Base-by-base conservation (phyloP, 2,888 invertebrate species). In the Hyalella azteca region DNA sequence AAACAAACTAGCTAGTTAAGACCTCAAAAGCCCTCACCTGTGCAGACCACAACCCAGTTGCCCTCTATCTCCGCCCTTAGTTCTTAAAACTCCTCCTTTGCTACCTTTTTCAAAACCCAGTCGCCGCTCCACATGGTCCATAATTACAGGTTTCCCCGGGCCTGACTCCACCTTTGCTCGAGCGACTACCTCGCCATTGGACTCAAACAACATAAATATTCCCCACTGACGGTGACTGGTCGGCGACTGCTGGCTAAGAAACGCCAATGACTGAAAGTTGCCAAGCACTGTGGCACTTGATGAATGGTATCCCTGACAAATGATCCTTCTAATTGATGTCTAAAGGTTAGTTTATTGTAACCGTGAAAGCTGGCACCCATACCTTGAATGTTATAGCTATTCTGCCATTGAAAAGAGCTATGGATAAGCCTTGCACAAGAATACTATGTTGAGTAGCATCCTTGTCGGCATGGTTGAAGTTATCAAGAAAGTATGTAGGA, bases 251-350 rank as follows among this genome's bases (percentile, higher is more conserved):
- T n/a, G 32, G 19, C 15, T 22, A 2, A 7, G n/a, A 9, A 3
- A 36, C 7, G 36, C 66, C 66, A 66, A 66, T 66, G 19, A n/a
- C 36, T 5, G 19, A 32, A 36, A 5, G 36, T 15, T 66, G 32
- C 66, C n/a, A 36, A 36, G 66, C 66, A 66, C 36, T 36, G 66
- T 36, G 36, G 13, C 39, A 36, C 36, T 36, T 66, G 66, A 66
- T 66, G 66, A 22, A 36, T 66, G 66, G 36, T 36, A 36, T 66
- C n/a, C 66, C 66, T 66, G 66, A 66, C 66, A 66, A 66, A 66
- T 66, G 66, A 66, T 32, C 66, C 66, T 66, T 66, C 66, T 66
- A 66, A 66, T 66, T 66, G 66, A 66, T 66, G 66, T 66, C 66
- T 66, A 66, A 66, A 36, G 66, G 66, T 66, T 66, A 66, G 29